phyloP scores from a whole-genome alignment of 2,888 invertebrate species.

The Mechanitis mazaeus region DNA sequence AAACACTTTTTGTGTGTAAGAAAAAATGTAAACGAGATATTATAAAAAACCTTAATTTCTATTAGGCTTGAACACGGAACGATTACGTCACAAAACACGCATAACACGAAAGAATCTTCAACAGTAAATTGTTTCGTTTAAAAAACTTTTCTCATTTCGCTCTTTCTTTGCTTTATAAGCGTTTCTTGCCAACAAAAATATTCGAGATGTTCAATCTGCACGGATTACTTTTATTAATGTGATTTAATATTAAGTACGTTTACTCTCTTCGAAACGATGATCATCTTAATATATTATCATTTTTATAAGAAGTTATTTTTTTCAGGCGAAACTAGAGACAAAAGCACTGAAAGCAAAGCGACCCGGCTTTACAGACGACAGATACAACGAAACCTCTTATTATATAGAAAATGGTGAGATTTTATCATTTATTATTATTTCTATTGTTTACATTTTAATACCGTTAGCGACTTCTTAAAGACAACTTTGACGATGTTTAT shows the following conservation, averaged over 20 bases:
- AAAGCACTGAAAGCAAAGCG: slow-evolving; percentile 93
- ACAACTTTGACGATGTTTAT: too few species aligned
- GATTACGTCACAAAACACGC: slow-evolving; percentile 22
- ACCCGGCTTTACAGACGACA: slow-evolving; percentile 93
- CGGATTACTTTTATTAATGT: slow-evolving; percentile 3
- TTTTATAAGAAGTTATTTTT: slow-evolving; percentile 50
- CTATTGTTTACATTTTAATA: neutral
- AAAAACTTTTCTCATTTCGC: slow-evolving; percentile 66
- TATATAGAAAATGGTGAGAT: slow-evolving; percentile 95
- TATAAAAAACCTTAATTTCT: slow-evolving; percentile 1
- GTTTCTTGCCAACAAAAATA: slow-evolving; percentile 35
- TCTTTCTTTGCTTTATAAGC: slow-evolving; percentile 35
- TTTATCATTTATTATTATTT: slow-evolving; percentile 7
- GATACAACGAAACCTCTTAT: slow-evolving; percentile 96
- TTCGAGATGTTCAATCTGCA: slow-evolving; percentile 7
- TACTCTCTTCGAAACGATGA: neutral
- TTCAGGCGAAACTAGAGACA: slow-evolving; percentile 92
- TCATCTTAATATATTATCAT: slow-evolving; percentile 1
- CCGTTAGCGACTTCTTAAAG: too few species aligned
- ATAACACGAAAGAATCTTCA: slow-evolving; percentile 24
- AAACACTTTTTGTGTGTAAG: neutral
- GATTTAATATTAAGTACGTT: neutral
- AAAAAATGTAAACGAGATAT: neutral
- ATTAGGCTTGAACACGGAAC: neutral
- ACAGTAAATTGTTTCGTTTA: slow-evolving; percentile 47